Conservation (phyloP, 1,140 invertebrate genomes). For the Venturia canescens region DNA sequence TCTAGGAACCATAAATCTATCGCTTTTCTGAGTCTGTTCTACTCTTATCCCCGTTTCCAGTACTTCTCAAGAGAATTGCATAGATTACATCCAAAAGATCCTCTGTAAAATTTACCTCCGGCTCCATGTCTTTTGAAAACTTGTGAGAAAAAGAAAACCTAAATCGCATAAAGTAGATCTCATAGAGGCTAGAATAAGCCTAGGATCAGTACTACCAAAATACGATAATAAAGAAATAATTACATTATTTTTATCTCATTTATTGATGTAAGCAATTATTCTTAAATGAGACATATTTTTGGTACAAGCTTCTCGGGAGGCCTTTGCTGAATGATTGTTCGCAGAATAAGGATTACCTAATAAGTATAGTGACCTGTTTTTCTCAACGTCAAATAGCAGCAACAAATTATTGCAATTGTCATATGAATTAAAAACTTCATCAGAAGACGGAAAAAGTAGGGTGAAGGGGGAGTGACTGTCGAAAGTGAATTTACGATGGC, state of each 20-base stretch:
- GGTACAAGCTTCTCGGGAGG: not conserved
- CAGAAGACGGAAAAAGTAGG: too few relatives aligned
- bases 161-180: not conserved
- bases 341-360: constrained; percentile 75
- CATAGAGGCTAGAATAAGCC: not conserved
- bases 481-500: constrained; percentile 18
- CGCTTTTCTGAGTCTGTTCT: constrained; percentile 54
- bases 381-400: constrained; percentile 32
- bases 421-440: constrained; percentile 77
- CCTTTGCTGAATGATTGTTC: constrained; percentile 71
- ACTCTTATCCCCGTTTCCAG: constrained; percentile 22
- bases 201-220: too few relatives aligned
- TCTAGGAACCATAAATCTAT: constrained; percentile 72
- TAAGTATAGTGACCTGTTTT: constrained; percentile 73
- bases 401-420: too few relatives aligned
- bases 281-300: constrained; percentile 49
- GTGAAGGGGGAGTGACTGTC: constrained; percentile 56
- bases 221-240: too few relatives aligned
- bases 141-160: not conserved
- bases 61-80: constrained; percentile 11
- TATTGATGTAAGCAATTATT: constrained; percentile 74
- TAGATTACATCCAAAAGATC: constrained; percentile 4
- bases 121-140: not conserved
- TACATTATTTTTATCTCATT: constrained; percentile 64
- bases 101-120: constrained; percentile 16